Conservation (phyloP, 2,113 vertebrate species). For the Xiphorhynchus elegans region DNA sequence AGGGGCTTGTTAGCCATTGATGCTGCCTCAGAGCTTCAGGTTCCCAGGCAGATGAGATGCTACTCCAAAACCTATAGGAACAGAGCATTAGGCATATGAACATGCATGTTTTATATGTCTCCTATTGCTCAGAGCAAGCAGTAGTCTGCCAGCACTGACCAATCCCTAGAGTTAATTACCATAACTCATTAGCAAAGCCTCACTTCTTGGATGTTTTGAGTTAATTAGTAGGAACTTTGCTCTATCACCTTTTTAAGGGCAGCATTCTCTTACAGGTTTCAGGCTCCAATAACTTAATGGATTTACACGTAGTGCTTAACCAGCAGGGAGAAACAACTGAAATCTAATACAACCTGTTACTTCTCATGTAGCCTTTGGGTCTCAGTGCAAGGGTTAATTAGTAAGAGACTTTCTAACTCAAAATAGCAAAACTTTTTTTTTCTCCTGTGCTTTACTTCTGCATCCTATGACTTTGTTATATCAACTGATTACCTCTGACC, state of each 20-base stretch:
- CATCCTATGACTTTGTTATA: background rate
- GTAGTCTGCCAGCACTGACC: slow-evolving; percentile 9
- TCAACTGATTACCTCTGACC: background rate
- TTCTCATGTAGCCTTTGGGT: background rate
- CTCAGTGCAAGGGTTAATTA: background rate
- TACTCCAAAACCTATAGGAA: background rate
- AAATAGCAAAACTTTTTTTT: background rate
- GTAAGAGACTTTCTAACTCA: background rate
- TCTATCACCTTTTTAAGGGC: slow-evolving; percentile 16
- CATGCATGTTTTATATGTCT: background rate
- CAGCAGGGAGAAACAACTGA: background rate
- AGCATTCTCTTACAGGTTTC: background rate
- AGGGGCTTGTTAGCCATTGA: background rate
- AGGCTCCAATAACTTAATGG: background rate
- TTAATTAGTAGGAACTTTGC: slow-evolving; percentile 13
- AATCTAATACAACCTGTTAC: background rate
- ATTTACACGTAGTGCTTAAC: background rate
- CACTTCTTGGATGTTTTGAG: slow-evolving; percentile 18
- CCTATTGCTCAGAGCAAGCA: background rate
- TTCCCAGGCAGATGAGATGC: background rate
- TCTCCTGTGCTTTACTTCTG: background rate
- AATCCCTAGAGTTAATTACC: slow-evolving; percentile 1
- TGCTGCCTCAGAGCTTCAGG: background rate
- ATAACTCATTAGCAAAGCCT: slow-evolving; percentile 28
- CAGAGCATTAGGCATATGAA: background rate